Conservation (phyloP, 2,888 invertebrate genomes). For the Machimus atricapillus region DNA sequence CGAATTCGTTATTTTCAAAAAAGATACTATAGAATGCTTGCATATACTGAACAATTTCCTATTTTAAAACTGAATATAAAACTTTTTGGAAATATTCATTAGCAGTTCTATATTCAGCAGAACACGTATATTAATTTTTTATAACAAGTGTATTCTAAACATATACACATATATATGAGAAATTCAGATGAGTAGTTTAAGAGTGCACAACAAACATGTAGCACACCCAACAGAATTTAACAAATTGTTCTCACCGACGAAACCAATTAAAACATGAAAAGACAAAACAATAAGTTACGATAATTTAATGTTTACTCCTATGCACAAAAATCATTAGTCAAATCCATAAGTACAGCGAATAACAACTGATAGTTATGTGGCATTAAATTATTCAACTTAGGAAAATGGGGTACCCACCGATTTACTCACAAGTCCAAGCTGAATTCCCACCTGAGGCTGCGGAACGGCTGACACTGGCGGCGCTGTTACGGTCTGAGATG, state of each 20-base stretch:
- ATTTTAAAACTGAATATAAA: neutral
- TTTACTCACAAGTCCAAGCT: slow-evolving; percentile 65
- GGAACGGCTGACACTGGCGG: slow-evolving; percentile 62
- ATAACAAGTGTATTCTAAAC: neutral
- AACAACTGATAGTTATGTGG: neutral
- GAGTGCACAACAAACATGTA: neutral
- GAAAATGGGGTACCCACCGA: slow-evolving; percentile 59
- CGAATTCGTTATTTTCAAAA: too few species aligned
- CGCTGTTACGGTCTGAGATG: slow-evolving; percentile 64
- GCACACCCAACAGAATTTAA: neutral
- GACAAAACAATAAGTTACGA: neutral
- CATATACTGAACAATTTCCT: neutral
- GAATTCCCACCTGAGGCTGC: slow-evolving; percentile 62
- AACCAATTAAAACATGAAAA: neutral
- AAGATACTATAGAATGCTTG: neutral
- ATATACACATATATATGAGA: neutral
- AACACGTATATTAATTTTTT: neutral
- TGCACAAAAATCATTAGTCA: neutral
- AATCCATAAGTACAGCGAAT: neutral
- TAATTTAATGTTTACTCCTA: neutral
- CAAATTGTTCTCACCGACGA: neutral
- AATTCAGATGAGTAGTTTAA: neutral
- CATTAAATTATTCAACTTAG: neutral
- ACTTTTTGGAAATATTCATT: neutral
- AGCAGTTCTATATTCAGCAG: neutral